phyloP scores from a whole-genome alignment of 2,888 invertebrate species.

The Drosophila quasianomalipes region DNA sequence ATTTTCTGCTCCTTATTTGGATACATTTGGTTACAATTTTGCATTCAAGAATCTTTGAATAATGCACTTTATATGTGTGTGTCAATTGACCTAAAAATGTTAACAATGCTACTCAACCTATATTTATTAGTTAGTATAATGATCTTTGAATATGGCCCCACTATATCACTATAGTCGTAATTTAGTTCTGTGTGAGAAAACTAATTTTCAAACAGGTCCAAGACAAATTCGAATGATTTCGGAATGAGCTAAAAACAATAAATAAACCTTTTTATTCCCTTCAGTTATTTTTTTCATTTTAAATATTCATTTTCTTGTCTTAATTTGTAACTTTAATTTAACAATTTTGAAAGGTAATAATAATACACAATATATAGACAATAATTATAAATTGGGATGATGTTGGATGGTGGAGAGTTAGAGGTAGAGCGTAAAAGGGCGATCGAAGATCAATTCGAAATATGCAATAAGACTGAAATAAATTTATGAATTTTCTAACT shows the following conservation, averaged over 20 bases:
- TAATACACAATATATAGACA: background rate
- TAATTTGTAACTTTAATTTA: background rate
- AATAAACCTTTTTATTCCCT: background rate
- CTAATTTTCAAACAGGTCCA: background rate
- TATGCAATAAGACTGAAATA: background rate
- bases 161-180: background rate
- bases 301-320: background rate
- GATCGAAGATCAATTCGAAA: background rate
- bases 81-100: background rate
- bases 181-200: background rate
- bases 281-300: background rate
- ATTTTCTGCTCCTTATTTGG: background rate
- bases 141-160: background rate
- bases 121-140: background rate
- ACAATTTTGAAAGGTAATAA: rapidly evolving
- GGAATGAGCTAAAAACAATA: background rate
- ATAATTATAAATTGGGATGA: background rate
- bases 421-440: too few relatives aligned
- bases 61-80: background rate
- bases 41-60: background rate
- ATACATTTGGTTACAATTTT: background rate
- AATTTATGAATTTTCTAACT: background rate
- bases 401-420: background rate
- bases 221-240: background rate
- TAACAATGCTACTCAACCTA: background rate